A percentile compares a stretch with the other conserved stretches of the same genome.
These are phyloP conservation scores for Thermophis baileyi DNA, from an alignment of 2,113 vertebrate genomes.

Conservation along the genomic window DNA sequence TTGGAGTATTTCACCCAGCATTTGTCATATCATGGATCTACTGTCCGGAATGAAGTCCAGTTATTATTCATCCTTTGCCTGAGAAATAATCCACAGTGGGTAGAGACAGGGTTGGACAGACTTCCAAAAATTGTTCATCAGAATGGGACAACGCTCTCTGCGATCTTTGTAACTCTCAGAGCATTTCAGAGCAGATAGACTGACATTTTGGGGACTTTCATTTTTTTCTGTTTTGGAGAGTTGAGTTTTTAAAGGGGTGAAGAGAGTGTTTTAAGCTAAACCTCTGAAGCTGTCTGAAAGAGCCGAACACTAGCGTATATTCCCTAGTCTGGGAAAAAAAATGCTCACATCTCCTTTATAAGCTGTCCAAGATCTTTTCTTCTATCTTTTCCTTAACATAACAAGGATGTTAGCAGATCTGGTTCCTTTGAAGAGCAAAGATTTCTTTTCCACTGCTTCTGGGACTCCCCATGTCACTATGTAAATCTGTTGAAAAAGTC, in stretches of 20 bases:
- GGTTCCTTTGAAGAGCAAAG: background rate
- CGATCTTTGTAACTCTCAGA: background rate
- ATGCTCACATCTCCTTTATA: background rate
- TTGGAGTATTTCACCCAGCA: background rate
- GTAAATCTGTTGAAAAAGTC: background rate
- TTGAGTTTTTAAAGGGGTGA: background rate
- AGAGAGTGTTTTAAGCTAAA: background rate
- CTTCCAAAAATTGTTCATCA: background rate
- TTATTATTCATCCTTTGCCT: background rate
- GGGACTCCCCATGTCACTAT: background rate
- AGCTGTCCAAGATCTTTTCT: background rate
- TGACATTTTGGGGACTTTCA: background rate
- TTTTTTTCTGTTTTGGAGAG: background rate
- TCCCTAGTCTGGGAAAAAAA: background rate
- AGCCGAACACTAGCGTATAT: background rate
- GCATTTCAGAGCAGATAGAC: background rate
- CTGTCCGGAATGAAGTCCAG: background rate
- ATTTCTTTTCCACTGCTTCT: background rate
- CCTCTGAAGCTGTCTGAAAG: background rate
- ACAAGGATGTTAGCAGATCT: background rate
- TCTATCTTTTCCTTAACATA: background rate
- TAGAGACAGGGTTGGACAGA: background rate
- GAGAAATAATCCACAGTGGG: background rate
- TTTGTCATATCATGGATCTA: background rate
- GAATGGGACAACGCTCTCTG: background rate